These are phyloP conservation scores for Cryptoprocta ferox DNA, from an alignment of 2,797 vertebrate species.

Conservation along the genomic window DNA sequence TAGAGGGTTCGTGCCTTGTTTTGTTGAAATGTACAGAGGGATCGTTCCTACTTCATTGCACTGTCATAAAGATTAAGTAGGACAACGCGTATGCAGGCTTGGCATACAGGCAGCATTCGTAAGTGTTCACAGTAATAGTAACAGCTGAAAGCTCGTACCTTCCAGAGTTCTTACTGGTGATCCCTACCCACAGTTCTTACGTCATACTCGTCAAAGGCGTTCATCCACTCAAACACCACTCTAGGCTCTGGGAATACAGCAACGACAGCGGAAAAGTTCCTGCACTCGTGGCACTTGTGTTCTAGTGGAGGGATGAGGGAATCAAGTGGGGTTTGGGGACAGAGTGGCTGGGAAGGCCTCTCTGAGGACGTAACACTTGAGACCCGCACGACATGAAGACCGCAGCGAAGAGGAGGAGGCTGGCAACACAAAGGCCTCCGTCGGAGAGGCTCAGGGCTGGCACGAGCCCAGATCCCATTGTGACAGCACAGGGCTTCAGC, in stretches of 20 bases:
- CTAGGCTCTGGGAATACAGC: neutral
- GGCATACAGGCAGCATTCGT: neutral
- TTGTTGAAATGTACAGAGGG: neutral
- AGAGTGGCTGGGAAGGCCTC: neutral
- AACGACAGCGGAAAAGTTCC: neutral
- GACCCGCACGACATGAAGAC: neutral
- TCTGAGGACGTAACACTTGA: neutral
- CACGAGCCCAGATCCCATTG: neutral
- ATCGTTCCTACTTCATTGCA: too few relatives aligned
- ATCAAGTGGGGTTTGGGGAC: neutral
- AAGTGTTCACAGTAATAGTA: neutral
- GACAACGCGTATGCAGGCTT: neutral
- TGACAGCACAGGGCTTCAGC: neutral
- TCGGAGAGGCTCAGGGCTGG: neutral
- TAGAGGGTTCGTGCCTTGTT: neutral
- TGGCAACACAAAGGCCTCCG: accelerated
- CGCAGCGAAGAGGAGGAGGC: neutral
- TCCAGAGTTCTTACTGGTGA: too few relatives aligned
- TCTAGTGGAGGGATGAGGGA: neutral
- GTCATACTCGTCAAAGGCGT: neutral
- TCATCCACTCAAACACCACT: neutral
- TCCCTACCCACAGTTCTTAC: neutral
- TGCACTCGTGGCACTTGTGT: neutral
- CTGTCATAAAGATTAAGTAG: neutral
- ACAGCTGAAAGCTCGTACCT: neutral